Conservation (phyloP, 1,140 invertebrate species). For the Calephelis nemesis region DNA sequence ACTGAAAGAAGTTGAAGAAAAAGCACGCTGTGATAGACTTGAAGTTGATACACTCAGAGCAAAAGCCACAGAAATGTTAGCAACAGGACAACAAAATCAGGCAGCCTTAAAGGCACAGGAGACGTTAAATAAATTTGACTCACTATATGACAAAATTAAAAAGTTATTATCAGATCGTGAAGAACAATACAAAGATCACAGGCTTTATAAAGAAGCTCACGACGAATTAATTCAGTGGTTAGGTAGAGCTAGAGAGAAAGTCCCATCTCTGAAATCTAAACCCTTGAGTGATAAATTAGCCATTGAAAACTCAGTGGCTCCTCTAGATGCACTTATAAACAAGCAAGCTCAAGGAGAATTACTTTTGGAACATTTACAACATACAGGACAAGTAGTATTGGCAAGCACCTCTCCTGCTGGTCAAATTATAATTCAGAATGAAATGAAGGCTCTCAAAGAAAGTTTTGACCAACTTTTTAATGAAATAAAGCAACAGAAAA, state of each 20-base stretch:
- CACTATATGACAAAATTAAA: slow-evolving; percentile 85
- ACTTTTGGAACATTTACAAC: slow-evolving; percentile 91
- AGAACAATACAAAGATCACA: slow-evolving; percentile 92
- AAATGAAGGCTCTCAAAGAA: slow-evolving; percentile 90
- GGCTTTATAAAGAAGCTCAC: slow-evolving; percentile 92
- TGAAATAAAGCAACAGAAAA: slow-evolving; percentile 92
- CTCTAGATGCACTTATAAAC: slow-evolving; percentile 91
- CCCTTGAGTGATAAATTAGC: slow-evolving; percentile 92
- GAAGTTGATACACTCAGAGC: slow-evolving; percentile 93
- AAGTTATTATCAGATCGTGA: slow-evolving; percentile 88
- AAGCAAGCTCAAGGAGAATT: slow-evolving; percentile 95
- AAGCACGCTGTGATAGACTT: slow-evolving; percentile 93
- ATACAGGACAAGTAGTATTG: slow-evolving; percentile 91
- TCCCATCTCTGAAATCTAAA: slow-evolving; percentile 91
- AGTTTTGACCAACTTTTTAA: slow-evolving; percentile 92
- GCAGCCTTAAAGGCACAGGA: slow-evolving; percentile 91
- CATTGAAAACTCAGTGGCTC: slow-evolving; percentile 92
- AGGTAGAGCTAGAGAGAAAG: slow-evolving; percentile 91
- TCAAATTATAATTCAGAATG: slow-evolving; percentile 89
- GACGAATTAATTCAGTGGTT: slow-evolving; percentile 93
- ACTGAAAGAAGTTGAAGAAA: slow-evolving; percentile 92
- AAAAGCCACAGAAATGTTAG: slow-evolving; percentile 93
- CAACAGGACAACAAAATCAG: slow-evolving; percentile 90
- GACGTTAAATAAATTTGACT: slow-evolving; percentile 89
- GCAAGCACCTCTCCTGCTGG: slow-evolving; percentile 89